phyloP scores from a whole-genome alignment of 2,113 vertebrate genomes.

The Oenanthe oenanthe region DNA sequence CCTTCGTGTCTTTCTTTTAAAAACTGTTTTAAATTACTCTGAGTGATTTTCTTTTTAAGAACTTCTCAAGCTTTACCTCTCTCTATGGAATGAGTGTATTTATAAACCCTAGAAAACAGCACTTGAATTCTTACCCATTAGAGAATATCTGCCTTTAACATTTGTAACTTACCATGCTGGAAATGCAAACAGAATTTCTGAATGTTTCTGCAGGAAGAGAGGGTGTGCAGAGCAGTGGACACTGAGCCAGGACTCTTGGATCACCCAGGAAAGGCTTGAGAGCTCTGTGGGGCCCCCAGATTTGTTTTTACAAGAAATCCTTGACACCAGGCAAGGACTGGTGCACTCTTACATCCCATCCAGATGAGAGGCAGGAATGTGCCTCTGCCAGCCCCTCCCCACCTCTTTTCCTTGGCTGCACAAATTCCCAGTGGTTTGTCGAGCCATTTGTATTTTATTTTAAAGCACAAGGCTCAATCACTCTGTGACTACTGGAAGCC shows the following conservation, averaged over 20 bases:
- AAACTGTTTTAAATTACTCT: background rate
- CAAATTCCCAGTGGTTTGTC: slow-evolving; percentile 1
- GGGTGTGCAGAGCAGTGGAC: background rate
- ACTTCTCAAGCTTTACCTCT: background rate
- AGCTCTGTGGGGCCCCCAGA: background rate
- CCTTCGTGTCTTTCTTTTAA: background rate
- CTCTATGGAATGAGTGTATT: background rate
- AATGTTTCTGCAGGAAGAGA: background rate
- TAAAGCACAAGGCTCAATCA: slow-evolving; percentile 3
- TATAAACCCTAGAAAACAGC: background rate
- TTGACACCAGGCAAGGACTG: background rate
- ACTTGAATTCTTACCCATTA: background rate
- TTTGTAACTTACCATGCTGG: background rate
- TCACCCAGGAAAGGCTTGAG: background rate
- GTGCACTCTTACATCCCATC: background rate
- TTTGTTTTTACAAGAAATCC: background rate
- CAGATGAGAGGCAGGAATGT: background rate
- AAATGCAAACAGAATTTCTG: background rate
- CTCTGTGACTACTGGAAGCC: background rate
- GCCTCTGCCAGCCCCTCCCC: background rate
- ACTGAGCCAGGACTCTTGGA: background rate
- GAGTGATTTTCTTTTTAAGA: background rate
- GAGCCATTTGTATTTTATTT: slow-evolving; percentile 22
- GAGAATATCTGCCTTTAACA: fast-evolving
- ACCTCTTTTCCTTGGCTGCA: background rate